Base-by-base conservation (phyloP, 2,797 vertebrate genomes). In the Corythornis leucogaster region DNA sequence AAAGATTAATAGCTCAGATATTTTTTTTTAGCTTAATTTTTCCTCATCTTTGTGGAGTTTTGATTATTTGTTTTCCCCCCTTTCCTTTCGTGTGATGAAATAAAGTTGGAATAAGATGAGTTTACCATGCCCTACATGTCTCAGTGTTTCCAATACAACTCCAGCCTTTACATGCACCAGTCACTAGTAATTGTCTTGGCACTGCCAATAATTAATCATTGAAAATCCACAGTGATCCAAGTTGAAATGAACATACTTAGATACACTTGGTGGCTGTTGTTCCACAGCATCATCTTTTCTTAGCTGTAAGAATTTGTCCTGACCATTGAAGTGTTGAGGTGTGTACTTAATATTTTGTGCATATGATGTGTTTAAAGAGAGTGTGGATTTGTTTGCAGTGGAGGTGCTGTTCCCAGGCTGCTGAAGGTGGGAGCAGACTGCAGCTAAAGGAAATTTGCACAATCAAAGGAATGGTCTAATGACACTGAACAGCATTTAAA, bases 391-490 rank as follows among this genome's bases (percentile, higher is more conserved):
- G 2, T 68, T 85, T 57, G 74, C 45, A 35, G 15, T 68, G 62
- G 64, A 68, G 67, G 53, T 43, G 79, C 86, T 59, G 73, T 51
- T 75, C 64, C 15, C 76, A 68, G 46, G 46, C 76, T 88, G 50
- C 85, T 82, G 53, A 40, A 90, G 80, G 80, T 94, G 85, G 43
- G 74, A 80, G 83, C 83, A 89, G 77, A 69, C 58, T 69, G 73
- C 79, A 95, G 75, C 92, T 93, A n/a, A 77, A 80, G 82, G 84
- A 82, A 96, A 93, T 86, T n/a, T 91, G 59, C 74, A 43, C 86
- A 81, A 35, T 80, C 88, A 95, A 96, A 58, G 57, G 88, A 75
- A 63, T 53, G 92, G 88, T 90, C 80, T 97, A 92, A 96, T 94
- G 83, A 95, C 92, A 80, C 87, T 2, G 26, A 94, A 51, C 76